Evolutionary conservation across 2,797 vertebrate species (phyloP).

Genomic region (Danio kyathit): DNA sequence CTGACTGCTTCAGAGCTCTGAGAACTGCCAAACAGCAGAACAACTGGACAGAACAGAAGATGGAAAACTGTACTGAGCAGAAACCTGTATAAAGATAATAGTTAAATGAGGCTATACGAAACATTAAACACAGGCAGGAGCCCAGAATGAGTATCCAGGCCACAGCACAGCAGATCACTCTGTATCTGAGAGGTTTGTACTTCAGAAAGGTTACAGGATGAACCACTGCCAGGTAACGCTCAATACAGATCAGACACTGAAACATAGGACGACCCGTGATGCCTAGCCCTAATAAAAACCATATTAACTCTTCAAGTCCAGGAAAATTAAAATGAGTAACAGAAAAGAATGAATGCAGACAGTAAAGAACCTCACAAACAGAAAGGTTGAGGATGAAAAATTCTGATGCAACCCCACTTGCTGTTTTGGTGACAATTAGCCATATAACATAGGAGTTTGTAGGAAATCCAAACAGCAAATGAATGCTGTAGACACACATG

Average conservation of each 20-base stretch:
- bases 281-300: neutral
- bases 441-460: neutral
- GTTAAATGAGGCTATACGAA: too few relatives aligned
- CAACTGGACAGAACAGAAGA: neutral
- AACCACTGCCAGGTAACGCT: too few relatives aligned
- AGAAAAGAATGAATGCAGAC: neutral
- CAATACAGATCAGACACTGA: slow-evolving; percentile 8
- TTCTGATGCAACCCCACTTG: neutral
- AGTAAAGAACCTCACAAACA: neutral
- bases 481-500: neutral
- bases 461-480: neutral
- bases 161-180: neutral
- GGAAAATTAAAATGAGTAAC: too few relatives aligned
- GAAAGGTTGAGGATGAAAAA: neutral
- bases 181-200: neutral
- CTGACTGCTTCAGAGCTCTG: slow-evolving; percentile 22
- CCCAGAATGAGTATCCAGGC: neutral
- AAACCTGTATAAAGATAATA: neutral
- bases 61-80: neutral
- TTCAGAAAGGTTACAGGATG: too few relatives aligned
- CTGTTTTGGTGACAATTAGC: neutral
- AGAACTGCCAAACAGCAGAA: neutral
- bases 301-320: neutral
- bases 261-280: neutral
- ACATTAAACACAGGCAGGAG: neutral